A percentile compares a stretch with the other conserved stretches of the same genome.
phyloP scores from a whole-genome alignment of 2,113 vertebrate genomes.

The Dendropsophus ebraccatus region DNA sequence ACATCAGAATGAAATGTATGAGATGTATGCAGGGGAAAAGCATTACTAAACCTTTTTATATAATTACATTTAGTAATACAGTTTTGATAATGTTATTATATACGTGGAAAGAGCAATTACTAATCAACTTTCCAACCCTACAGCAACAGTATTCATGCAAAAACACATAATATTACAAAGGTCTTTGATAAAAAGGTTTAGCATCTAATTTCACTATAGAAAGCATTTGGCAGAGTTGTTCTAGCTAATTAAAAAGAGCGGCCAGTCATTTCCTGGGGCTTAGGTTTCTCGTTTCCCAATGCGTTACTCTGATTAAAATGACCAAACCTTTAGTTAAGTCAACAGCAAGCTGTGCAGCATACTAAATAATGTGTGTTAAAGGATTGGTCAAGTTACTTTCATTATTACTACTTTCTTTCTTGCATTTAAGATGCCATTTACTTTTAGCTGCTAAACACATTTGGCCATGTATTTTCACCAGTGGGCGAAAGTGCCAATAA shows the following conservation, averaged over 20 bases:
- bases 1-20: too few relatives aligned
- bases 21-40: too few relatives aligned
- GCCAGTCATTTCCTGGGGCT: background rate
- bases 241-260: background rate
- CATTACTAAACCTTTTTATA: background rate
- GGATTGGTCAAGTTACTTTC: background rate
- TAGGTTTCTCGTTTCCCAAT: background rate
- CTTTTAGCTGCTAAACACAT: background rate
- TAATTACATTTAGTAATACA: background rate
- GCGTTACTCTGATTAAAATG: background rate
- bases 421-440: background rate
- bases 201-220: background rate
- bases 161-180: background rate
- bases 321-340: background rate
- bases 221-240: background rate
- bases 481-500: too few relatives aligned
- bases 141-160: background rate
- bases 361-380: background rate
- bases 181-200: background rate
- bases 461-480: too few relatives aligned
- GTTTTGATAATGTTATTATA: background rate
- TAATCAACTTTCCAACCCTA: background rate
- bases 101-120: background rate
- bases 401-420: background rate
- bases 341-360: background rate